Conservation (phyloP, 2,113 vertebrate genomes). For the Neotragus moschatus region DNA sequence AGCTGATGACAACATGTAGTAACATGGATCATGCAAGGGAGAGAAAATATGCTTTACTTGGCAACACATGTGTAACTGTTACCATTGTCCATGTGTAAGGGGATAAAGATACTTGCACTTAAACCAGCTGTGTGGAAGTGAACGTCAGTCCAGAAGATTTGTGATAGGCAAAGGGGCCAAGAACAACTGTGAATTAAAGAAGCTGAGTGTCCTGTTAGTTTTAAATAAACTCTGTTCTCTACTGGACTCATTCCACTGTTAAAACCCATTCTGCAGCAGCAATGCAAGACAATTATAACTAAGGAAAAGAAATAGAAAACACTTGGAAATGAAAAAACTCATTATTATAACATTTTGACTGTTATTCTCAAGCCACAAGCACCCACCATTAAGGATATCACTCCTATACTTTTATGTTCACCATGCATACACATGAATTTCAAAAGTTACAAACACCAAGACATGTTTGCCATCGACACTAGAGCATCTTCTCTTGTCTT, state of each 20-base stretch:
- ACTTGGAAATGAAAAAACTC: neutral
- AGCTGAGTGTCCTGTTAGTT: neutral
- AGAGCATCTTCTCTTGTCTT: neutral
- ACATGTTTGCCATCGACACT: fast-evolving
- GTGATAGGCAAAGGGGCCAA: neutral
- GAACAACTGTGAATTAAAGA: neutral
- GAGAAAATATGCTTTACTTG: neutral
- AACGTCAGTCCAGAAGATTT: neutral
- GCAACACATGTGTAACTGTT: neutral
- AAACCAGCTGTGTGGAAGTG: neutral
- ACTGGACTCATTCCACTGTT: neutral
- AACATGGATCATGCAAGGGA: neutral
- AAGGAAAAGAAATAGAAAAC: neutral
- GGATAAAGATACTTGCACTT: neutral
- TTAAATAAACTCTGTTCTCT: neutral
- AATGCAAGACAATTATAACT: neutral
- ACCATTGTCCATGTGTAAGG: neutral
- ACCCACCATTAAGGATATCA: neutral
- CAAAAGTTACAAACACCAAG: neutral
- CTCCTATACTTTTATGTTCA: neutral
- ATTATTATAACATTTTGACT: neutral
- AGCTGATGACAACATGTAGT: neutral
- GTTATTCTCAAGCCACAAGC: neutral
- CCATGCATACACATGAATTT: neutral
- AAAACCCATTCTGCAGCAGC: neutral